Conservation (phyloP, 2,797 vertebrate genomes). For the Pipistrellus nathusii region DNA sequence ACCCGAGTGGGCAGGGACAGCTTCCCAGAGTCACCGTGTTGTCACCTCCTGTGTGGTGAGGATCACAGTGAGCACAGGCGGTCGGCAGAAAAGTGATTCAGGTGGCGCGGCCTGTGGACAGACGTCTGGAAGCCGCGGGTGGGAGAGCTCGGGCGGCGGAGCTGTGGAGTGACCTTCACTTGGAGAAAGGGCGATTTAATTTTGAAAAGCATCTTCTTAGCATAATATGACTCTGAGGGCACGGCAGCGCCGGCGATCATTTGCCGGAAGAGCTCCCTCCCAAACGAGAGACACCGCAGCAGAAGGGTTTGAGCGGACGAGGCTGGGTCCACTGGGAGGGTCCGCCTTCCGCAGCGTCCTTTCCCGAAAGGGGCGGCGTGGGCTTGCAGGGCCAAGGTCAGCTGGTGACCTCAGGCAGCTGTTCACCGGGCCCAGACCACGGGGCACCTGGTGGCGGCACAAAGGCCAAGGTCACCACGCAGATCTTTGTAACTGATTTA, state of each 20-base stretch:
- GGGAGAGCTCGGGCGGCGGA: background rate
- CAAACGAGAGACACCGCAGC: background rate
- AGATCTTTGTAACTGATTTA: background rate
- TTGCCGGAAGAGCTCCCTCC: background rate
- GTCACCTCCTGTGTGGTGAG: rapidly evolving
- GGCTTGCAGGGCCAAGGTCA: background rate
- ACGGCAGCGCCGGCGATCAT: background rate
- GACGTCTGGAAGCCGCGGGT: background rate
- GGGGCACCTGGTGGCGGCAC: background rate
- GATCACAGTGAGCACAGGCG: background rate
- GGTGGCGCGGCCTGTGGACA: rapidly evolving
- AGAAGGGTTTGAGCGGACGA: background rate
- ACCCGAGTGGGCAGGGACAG: background rate
- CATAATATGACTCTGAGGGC: constrained; percentile 35
- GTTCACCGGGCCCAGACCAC: background rate
- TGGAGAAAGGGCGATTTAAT: background rate
- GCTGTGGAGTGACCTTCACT: background rate
- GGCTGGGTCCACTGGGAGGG: background rate
- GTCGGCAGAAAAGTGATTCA: background rate
- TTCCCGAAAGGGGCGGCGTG: background rate
- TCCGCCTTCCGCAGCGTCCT: background rate
- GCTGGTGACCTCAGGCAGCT: rapidly evolving
- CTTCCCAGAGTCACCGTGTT: constrained; percentile 29
- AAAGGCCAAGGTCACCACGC: background rate
- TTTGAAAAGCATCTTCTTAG: constrained; percentile 47